Conservation (phyloP, 2,797 vertebrate genomes). For the Gorsachius magnificus region DNA sequence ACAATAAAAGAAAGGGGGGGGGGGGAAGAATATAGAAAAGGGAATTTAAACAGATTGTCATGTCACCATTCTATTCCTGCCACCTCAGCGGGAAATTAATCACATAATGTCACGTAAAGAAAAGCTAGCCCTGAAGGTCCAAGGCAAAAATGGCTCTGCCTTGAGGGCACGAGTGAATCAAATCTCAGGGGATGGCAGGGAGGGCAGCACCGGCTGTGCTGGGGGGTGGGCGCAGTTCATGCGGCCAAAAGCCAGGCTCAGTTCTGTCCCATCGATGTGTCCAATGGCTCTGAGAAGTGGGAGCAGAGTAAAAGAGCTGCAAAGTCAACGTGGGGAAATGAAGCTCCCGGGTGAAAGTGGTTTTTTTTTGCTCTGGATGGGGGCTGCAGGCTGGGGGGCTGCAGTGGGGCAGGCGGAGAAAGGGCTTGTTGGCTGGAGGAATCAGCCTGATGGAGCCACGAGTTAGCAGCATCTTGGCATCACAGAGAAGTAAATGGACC, state of each 20-base stretch:
- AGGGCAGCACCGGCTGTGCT: not conserved
- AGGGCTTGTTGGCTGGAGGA: not conserved
- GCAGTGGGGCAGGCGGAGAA: not conserved
- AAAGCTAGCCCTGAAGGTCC: not conserved
- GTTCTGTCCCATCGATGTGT: fast-evolving
- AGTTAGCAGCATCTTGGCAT: not conserved
- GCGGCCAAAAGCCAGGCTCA: not conserved
- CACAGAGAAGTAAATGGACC: not conserved
- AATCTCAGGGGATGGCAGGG: not conserved
- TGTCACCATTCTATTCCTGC: slow-evolving; percentile 18
- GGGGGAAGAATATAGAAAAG: not conserved
- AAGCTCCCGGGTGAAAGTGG: not conserved
- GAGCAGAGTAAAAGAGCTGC: not conserved
- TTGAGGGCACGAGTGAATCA: not conserved
- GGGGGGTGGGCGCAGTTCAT: fast-evolving
- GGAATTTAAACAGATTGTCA: not conserved
- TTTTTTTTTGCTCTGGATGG: not conserved
- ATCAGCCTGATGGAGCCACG: not conserved
- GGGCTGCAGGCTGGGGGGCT: not conserved
- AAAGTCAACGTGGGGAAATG: not conserved
- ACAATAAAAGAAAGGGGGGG: slow-evolving; percentile 4
- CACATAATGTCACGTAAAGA: not conserved
- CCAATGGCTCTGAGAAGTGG: not conserved
- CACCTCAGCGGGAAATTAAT: slow-evolving; percentile 37
- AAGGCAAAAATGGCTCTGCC: not conserved